Evolutionary conservation across 2,113 vertebrate species (phyloP), one percentile per base, ranked within the genome.

Genomic region (Lethenteron reissneri): DNA sequence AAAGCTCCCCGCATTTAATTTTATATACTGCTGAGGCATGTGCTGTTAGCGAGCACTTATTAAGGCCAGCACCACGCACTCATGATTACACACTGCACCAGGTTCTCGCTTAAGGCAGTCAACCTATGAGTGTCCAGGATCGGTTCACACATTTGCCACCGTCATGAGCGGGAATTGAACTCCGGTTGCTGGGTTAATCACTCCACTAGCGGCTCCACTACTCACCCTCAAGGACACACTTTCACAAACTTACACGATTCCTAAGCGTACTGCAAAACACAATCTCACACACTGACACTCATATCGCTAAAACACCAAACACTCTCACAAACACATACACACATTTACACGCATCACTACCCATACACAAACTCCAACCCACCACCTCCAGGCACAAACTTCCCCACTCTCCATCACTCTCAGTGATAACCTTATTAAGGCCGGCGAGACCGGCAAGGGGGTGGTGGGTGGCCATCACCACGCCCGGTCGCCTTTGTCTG

Each of bases 251-350:
- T 19, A 64, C 60, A 64, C 60, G 17, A 64, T 64, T 15, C 60
- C 14, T 64, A 64, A 1, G 17, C 60, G 17, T 19, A 64, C 60
- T 15, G 1, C 14, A 15, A 64, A 15, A 64, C 14, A 64, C 17
- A 64, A 15, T 15, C 60, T 15, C 60, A 64, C 60, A 64, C 60
- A 64, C 60, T 15, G 14, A 64, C 60, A 64, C 5, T 15, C 60
- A 64, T 1, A 64, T 64, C 14, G 17, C 14, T 64, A 64, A 64
- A 64, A 14, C 4, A 14, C 5, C 60, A 1, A 14, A 64, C 60
- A 64, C 60, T 15, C 60, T 15, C 17, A 64, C 17, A 64, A 64
- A 64, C 60, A 64, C 60, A 64, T 19, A 64, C 60, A 64, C 60
- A 64, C 8, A 64, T 19, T 15, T 19, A 64, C 60, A 64, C 60